Evolutionary conservation across 2,113 vertebrate species (phyloP).

Genomic region (Nipponia nippon): DNA sequence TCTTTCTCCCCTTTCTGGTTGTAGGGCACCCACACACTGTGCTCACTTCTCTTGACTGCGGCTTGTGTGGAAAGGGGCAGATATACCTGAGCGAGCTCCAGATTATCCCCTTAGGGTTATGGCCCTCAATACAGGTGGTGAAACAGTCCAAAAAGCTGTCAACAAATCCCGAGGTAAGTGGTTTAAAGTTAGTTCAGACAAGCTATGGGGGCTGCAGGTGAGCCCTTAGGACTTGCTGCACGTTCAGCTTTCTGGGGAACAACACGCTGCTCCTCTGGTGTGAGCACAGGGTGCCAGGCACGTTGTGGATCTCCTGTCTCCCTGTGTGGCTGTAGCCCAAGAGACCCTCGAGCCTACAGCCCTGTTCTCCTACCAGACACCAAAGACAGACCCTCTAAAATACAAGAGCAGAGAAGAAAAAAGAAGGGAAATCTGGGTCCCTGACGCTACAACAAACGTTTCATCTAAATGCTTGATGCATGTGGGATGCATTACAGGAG

Average conservation of each 20-base stretch:
- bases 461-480: no score
- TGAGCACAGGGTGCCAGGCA: neutral
- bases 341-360: neutral
- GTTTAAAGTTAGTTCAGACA: neutral
- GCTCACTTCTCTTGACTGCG: neutral
- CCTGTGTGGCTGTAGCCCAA: neutral
- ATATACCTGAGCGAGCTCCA: neutral
- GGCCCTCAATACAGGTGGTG: neutral
- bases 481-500: neutral
- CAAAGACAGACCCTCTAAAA: neutral
- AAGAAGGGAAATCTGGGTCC: neutral
- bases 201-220: neutral
- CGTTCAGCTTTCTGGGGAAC: neutral
- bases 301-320: neutral
- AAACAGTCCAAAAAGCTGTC: neutral
- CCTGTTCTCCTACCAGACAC: neutral
- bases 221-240: neutral
- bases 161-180: neutral
- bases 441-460: neutral
- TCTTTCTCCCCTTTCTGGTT: neutral
- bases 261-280: accelerated
- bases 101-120: neutral
- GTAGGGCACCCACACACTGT: neutral
- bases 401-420: neutral
- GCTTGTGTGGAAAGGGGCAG: neutral